Conservation (phyloP, 2,888 invertebrate genomes). For the Ferdinandea cuprea region DNA sequence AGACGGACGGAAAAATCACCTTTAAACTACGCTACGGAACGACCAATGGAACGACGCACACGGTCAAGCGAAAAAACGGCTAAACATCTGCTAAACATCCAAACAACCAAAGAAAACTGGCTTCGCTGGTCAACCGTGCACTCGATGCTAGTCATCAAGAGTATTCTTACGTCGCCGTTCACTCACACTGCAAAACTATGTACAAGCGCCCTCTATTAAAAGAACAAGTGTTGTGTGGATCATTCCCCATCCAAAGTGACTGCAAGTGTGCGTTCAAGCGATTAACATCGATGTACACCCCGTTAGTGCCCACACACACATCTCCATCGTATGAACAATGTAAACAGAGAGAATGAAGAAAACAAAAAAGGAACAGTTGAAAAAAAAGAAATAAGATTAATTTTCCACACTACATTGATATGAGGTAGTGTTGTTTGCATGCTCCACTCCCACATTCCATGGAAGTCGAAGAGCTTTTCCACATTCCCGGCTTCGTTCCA, state of each 20-base stretch:
- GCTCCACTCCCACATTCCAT: constrained; percentile 59
- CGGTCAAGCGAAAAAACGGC: constrained; percentile 69
- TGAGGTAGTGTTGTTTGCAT: constrained; percentile 7
- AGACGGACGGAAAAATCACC: constrained; percentile 56
- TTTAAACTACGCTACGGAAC: constrained; percentile 54
- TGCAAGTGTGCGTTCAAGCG: constrained; percentile 21
- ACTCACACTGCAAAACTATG: constrained; percentile 28
- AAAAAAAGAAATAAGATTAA: constrained; percentile 3
- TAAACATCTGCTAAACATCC: constrained; percentile 72
- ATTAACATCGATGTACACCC: constrained; percentile 27
- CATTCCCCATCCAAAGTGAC: constrained; percentile 55
- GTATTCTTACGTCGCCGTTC: constrained; percentile 73
- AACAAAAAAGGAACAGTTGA: constrained; percentile 14
- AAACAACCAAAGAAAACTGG: constrained; percentile 71
- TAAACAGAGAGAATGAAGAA: constrained; percentile 46
- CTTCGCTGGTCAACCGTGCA: constrained; percentile 68
- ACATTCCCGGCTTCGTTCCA: constrained; percentile 31
- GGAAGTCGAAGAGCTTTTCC: constrained; percentile 46
- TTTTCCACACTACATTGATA: not conserved
- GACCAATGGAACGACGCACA: constrained; percentile 70
- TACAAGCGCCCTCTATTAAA: constrained; percentile 63
- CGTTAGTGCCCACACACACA: constrained; percentile 26
- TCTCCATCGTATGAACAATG: constrained; percentile 25
- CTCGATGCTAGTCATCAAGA: constrained; percentile 77
- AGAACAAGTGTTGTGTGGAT: constrained; percentile 55